phyloP scores from a whole-genome alignment of 2,888 invertebrate species.

The Euspilapteryx auroguttella region DNA sequence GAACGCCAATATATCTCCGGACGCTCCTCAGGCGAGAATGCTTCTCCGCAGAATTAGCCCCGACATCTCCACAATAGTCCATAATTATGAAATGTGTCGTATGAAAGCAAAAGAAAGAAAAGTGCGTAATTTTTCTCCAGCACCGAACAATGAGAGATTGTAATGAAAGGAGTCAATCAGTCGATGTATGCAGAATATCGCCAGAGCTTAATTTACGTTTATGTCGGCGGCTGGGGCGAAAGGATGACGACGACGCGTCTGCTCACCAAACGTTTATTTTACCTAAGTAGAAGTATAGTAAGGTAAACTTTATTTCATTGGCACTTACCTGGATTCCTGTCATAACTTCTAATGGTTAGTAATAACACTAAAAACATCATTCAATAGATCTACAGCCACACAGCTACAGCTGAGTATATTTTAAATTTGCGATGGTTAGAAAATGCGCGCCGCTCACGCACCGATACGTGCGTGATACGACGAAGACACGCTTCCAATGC shows the following conservation, averaged over 20 bases:
- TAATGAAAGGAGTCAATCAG: slow-evolving; percentile 62
- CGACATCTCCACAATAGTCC: slow-evolving; percentile 55
- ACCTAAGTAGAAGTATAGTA: too few species aligned
- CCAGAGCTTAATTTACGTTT: slow-evolving; percentile 44
- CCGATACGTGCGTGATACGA: not conserved
- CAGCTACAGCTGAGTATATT: not conserved
- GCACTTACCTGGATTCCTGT: too few species aligned
- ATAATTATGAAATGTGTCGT: slow-evolving; percentile 61
- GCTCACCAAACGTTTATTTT: too few species aligned
- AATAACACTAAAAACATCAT: too few species aligned
- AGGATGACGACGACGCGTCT: not conserved
- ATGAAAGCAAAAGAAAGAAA: slow-evolving; percentile 37
- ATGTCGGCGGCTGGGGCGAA: slow-evolving; percentile 13
- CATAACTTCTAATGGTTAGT: too few species aligned
- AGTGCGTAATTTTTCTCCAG: slow-evolving; percentile 40
- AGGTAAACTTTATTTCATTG: too few species aligned
- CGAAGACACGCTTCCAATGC: slow-evolving; percentile 5
- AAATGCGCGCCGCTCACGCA: too few species aligned
- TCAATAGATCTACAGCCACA: not conserved
- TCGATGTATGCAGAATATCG: slow-evolving; percentile 40
- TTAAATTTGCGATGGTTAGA: slow-evolving; percentile 4
- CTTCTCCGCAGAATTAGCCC: slow-evolving; percentile 38
- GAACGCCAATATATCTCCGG: slow-evolving; percentile 32
- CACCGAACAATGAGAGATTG: slow-evolving; percentile 44
- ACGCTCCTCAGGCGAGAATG: slow-evolving; percentile 26